Evolutionary conservation across 1,140 invertebrate genomes (phyloP).

Genomic region (Belonocnema kinseyi): DNA sequence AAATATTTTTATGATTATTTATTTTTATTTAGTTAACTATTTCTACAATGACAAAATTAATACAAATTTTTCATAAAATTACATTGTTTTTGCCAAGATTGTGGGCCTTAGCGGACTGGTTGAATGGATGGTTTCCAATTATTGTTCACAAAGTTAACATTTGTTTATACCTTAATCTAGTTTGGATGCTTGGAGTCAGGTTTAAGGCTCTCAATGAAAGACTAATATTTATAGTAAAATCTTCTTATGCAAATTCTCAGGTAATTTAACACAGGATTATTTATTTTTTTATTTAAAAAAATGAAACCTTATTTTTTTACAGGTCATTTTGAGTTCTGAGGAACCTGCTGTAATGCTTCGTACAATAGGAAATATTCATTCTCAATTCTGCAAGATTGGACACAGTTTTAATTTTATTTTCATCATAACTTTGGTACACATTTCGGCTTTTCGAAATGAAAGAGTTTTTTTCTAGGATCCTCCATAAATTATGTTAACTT

Average conservation of each 20-base stretch:
- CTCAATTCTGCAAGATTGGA: not conserved
- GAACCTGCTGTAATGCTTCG: not conserved
- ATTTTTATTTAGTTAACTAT: too few relatives aligned
- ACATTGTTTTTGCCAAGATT: not conserved
- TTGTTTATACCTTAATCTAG: not conserved
- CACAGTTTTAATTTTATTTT: not conserved
- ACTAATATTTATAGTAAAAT: not conserved
- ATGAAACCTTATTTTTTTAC: not conserved
- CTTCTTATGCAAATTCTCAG: not conserved
- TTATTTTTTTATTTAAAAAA: not conserved
- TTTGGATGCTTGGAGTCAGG: not conserved
- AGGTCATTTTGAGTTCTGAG: not conserved
- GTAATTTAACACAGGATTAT: not conserved
- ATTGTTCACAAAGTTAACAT: conserved; percentile 2
- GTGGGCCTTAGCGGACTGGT: not conserved
- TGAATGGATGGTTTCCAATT: not conserved
- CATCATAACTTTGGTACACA: not conserved
- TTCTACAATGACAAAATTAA: too few relatives aligned
- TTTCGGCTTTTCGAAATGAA: not conserved
- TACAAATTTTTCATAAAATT: too few relatives aligned
- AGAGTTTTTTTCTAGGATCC: too few relatives aligned
- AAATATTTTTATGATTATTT: not conserved
- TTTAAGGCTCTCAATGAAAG: not conserved
- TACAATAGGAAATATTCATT: not conserved
- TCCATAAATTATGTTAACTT: too few relatives aligned